Conservation (phyloP, 2,797 vertebrate species). For the Macroramphosus scolopax region DNA sequence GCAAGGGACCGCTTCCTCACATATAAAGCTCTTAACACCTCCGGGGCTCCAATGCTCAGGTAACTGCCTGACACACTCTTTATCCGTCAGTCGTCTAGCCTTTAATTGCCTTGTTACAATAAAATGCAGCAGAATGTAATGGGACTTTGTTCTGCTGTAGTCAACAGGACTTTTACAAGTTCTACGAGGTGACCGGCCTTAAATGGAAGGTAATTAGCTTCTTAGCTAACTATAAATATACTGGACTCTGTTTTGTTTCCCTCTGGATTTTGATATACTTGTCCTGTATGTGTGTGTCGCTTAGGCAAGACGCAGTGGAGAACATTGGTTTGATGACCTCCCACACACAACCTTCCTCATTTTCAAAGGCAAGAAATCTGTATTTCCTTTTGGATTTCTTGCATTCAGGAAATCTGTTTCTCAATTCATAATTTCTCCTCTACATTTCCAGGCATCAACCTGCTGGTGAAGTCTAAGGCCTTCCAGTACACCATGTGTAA, state of each 20-base stretch:
- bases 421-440: conserved; percentile 9
- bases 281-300: conserved; percentile 10
- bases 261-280: background rate
- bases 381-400: background rate
- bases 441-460: conserved; percentile 86
- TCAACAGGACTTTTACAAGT: conserved; percentile 92
- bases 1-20: conserved; percentile 90
- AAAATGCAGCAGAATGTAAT: conserved; percentile 1
- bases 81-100: background rate
- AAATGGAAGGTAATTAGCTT: conserved; percentile 89
- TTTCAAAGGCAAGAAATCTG: conserved; percentile 85
- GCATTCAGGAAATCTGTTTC: background rate
- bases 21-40: conserved; percentile 91
- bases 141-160: conserved; percentile 68
- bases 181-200: conserved; percentile 93
- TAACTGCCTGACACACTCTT: conserved; percentile 45
- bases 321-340: conserved; percentile 97
- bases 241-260: background rate
- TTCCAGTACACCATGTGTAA: conserved; percentile 98
- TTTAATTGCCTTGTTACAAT: background rate
- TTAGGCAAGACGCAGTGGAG: conserved; percentile 88
- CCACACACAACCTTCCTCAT: conserved; percentile 93
- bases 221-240: background rate
- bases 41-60: conserved; percentile 85
- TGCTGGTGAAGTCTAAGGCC: conserved; percentile 90